These are phyloP conservation scores for Empis stercorea DNA, from an alignment of 2,888 invertebrate genomes.

Conservation along the genomic window DNA sequence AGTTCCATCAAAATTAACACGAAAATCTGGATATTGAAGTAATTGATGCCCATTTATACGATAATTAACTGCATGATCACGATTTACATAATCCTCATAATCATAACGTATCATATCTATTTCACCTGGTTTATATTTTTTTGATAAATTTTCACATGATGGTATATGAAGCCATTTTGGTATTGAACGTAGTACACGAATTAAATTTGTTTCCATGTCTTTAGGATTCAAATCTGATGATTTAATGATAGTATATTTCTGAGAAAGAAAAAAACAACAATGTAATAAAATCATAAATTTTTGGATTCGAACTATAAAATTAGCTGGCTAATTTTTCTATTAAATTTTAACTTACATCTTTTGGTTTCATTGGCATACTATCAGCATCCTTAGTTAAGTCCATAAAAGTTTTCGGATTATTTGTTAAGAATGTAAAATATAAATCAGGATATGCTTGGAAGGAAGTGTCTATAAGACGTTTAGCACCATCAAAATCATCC, in stretches of 20 bases:
- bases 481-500: constrained; percentile 15
- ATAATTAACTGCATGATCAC: constrained; percentile 40
- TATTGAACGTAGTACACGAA: constrained; percentile 10
- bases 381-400: constrained; percentile 24
- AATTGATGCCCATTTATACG: constrained; percentile 41
- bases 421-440: constrained; percentile 41
- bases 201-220: constrained; percentile 1
- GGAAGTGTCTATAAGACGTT: constrained; percentile 12
- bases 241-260: constrained; percentile 9
- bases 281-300: no score
- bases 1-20: constrained; percentile 39
- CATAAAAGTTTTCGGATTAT: constrained; percentile 36
- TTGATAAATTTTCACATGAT: constrained; percentile 20
- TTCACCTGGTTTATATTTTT: constrained; percentile 6
- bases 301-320: no score
- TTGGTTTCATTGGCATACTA: not conserved
- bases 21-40: constrained; percentile 21
- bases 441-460: constrained; percentile 33
- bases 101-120: constrained; percentile 23
- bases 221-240: constrained; percentile 3
- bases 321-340: no score
- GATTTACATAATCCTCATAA: constrained; percentile 47
- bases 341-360: constrained; percentile 4
- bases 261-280: constrained; percentile 1
- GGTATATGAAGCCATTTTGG: constrained; percentile 27